These are phyloP conservation scores for Acanthoscelides obtectus DNA, from an alignment of 2,888 invertebrate species.

Conservation along the genomic window DNA sequence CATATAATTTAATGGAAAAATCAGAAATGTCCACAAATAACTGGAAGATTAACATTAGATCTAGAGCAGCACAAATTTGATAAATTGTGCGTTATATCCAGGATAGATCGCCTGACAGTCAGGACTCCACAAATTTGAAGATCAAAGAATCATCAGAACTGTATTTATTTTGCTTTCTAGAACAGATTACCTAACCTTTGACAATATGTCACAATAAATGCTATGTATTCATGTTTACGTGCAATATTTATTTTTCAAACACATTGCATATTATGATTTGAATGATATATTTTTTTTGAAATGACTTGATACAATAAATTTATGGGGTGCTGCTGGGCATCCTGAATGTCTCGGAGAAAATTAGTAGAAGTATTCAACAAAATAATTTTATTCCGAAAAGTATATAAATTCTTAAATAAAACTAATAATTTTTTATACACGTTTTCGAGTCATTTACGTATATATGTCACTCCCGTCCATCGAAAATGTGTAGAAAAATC, in stretches of 20 bases:
- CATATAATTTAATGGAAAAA: neutral
- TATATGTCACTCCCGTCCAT: neutral
- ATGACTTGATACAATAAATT: neutral
- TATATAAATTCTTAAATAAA: slow-evolving; percentile 28
- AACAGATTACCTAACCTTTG: too few species aligned
- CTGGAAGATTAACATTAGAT: neutral
- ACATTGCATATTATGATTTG: too few species aligned
- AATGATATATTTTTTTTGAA: too few species aligned
- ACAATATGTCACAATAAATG: too few species aligned
- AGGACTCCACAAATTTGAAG: neutral
- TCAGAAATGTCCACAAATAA: neutral
- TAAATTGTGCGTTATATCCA: neutral
- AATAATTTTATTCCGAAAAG: slow-evolving; percentile 34
- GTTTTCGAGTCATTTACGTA: slow-evolving; percentile 10
- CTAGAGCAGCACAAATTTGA: neutral
- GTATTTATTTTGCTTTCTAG: too few species aligned
- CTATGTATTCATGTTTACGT: too few species aligned
- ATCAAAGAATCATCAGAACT: too few species aligned
- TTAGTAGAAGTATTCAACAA: slow-evolving; percentile 21
- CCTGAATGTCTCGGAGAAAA: neutral
- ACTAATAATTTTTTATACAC: slow-evolving; percentile 25
- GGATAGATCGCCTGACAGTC: neutral
- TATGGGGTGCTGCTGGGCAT: neutral
- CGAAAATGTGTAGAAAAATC: slow-evolving; percentile 14
- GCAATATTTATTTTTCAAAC: too few species aligned